A percentile compares a stretch with the other conserved stretches of the same genome.
Evolutionary conservation across 2,797 vertebrate genomes (phyloP).

Genomic region (Champsocephalus gunnari): DNA sequence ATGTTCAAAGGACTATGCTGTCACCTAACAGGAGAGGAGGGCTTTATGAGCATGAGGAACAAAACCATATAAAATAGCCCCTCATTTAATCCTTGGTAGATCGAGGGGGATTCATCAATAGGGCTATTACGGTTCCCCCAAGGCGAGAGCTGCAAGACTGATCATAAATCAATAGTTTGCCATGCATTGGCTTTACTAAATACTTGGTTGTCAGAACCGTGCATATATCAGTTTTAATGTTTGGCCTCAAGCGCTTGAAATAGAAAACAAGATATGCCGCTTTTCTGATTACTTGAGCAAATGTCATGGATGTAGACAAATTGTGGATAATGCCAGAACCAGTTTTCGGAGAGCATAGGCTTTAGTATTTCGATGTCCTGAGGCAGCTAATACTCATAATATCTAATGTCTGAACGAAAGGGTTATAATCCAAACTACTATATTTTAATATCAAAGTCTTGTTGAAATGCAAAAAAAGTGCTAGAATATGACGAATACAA

Average conservation of each 20-base stretch:
- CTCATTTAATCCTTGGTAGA: slow-evolving; percentile 61
- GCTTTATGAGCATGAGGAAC: slow-evolving; percentile 67
- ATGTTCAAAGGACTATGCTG: slow-evolving; percentile 54
- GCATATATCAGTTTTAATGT: slow-evolving; percentile 29
- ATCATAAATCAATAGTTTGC: slow-evolving; percentile 66
- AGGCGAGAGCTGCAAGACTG: slow-evolving; percentile 41
- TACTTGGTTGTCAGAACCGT: slow-evolving; percentile 43
- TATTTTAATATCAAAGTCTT: neutral
- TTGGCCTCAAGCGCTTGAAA: slow-evolving; percentile 21
- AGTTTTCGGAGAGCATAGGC: slow-evolving; percentile 3
- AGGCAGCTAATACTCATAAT: neutral
- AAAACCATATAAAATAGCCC: slow-evolving; percentile 66
- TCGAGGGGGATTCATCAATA: slow-evolving; percentile 55
- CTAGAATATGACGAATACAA: neutral
- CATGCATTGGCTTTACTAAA: slow-evolving; percentile 58
- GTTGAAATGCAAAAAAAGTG: neutral
- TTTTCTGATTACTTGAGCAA: slow-evolving; percentile 38
- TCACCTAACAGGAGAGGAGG: slow-evolving; percentile 58
- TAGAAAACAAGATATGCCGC: slow-evolving; percentile 19
- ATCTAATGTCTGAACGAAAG: neutral
- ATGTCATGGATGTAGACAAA: slow-evolving; percentile 39
- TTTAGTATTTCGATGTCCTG: slow-evolving; percentile 19
- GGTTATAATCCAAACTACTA: neutral
- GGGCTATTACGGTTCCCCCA: slow-evolving; percentile 51
- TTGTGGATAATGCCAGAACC: slow-evolving; percentile 10